These are phyloP conservation scores for Odontesthes bonariensis DNA, from an alignment of 2,113 vertebrate species.

Conservation along the genomic window DNA sequence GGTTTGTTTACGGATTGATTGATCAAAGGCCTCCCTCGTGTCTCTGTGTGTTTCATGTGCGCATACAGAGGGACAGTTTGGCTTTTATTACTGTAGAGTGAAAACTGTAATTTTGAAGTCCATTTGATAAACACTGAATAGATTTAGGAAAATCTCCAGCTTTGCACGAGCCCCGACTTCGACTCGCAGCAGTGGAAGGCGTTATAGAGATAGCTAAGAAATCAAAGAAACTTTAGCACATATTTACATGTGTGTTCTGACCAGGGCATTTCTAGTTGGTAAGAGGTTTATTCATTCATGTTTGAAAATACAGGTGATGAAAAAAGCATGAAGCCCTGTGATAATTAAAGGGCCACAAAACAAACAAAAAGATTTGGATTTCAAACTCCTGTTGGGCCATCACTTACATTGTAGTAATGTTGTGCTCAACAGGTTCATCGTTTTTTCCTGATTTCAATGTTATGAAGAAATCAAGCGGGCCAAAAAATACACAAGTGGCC, in stretches of 20 bases:
- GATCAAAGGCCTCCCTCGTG: constrained; percentile 79
- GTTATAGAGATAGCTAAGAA: not conserved
- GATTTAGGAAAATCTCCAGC: constrained; percentile 35
- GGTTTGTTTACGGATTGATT: constrained; percentile 80
- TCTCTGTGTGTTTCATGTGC: constrained; percentile 81
- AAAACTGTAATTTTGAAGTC: constrained; percentile 66
- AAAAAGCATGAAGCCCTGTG: not conserved
- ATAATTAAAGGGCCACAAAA: not conserved
- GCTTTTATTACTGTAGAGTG: constrained; percentile 52
- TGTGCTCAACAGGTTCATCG: not conserved
- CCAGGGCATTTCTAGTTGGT: not conserved
- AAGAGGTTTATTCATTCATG: not conserved
- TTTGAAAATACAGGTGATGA: not conserved
- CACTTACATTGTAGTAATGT: not conserved
- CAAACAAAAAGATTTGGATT: not conserved
- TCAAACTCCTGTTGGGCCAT: not conserved
- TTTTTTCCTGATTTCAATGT: too few species aligned
- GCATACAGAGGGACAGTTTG: constrained; percentile 70
- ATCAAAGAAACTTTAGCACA: not conserved
- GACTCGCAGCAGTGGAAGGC: constrained; percentile 17
- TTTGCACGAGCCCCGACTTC: constrained; percentile 31
- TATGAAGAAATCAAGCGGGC: too few species aligned
- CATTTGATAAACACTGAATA: constrained; percentile 58
- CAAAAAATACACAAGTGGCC: too few species aligned
- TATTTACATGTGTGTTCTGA: not conserved